phyloP scores from a whole-genome alignment of 2,113 vertebrate genomes.

The Acrocephalus kingi region DNA sequence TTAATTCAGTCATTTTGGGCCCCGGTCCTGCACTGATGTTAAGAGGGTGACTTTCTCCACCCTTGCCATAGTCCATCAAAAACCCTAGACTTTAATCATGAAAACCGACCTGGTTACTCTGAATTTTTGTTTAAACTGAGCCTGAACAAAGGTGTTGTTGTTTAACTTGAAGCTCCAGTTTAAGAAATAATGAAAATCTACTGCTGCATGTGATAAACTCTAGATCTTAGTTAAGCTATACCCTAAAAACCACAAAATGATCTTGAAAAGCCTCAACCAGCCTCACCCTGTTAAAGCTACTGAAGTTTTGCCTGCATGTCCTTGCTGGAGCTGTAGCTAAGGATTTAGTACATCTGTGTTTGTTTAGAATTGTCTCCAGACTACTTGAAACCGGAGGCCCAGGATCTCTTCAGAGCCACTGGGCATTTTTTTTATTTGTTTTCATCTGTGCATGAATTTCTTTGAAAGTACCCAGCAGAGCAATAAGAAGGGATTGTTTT shows the following conservation, averaged over 20 bases:
- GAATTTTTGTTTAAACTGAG: neutral
- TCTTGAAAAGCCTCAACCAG: neutral
- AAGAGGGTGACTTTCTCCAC: neutral
- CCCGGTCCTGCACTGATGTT: neutral
- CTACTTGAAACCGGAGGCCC: slow-evolving; percentile 4
- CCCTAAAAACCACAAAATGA: neutral
- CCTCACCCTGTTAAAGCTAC: neutral
- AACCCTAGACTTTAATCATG: neutral
- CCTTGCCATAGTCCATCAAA: neutral
- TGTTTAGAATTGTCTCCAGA: slow-evolving; percentile 18
- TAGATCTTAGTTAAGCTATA: neutral
- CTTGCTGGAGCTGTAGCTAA: neutral
- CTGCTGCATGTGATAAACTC: neutral
- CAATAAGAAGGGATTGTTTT: slow-evolving; percentile 60
- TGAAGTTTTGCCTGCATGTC: neutral
- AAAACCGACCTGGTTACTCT: neutral
- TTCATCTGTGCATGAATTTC: slow-evolving; percentile 48
- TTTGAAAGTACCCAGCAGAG: slow-evolving; percentile 55
- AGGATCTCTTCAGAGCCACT: slow-evolving; percentile 1
- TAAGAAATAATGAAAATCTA: neutral
- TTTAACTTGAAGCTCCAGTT: neutral
- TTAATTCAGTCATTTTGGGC: neutral
- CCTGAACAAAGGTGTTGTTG: neutral
- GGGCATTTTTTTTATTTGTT: slow-evolving; percentile 44
- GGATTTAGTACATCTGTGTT: neutral